Evolutionary conservation across 92 coral and sea anemone genomes (phyloP).

Genomic region (Plumapathes pennacea): DNA sequence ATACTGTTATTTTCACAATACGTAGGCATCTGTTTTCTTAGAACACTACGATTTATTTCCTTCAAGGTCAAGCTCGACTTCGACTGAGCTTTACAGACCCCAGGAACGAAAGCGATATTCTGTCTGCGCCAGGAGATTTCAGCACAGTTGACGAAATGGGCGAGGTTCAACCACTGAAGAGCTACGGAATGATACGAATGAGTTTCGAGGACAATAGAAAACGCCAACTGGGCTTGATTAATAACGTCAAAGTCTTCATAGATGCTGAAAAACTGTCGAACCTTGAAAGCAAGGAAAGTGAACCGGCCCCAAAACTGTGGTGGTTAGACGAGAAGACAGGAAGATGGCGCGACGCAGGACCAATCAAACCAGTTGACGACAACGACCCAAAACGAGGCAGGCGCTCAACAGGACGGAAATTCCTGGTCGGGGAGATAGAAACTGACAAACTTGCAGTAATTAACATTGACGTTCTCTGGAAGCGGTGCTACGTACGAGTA

Average conservation of each 20-base stretch:
- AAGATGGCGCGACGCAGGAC: constrained; percentile 21
- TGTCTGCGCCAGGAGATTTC: constrained; percentile 65
- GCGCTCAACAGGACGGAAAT: not conserved
- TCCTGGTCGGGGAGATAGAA: constrained; percentile 11
- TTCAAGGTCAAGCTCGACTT: constrained; percentile 41
- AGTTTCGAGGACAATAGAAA: constrained; percentile 43
- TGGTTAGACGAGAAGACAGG: constrained; percentile 12
- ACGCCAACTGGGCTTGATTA: constrained; percentile 23
- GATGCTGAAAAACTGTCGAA: constrained; percentile 8
- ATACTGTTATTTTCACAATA: no score
- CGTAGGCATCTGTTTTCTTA: no score
- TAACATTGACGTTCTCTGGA: constrained; percentile 10
- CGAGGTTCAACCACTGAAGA: constrained; percentile 44
- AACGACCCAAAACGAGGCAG: not conserved
- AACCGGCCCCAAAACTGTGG: constrained; percentile 19
- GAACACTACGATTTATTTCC: no score
- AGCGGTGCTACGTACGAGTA: constrained; percentile 12
- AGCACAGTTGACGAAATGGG: constrained; percentile 55
- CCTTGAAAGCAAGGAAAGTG: no score
- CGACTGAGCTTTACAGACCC: constrained; percentile 47
- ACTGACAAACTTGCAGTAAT: constrained; percentile 7
- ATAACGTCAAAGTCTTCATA: not conserved
- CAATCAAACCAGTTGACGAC: constrained; percentile 1
- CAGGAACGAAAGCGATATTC: constrained; percentile 45
- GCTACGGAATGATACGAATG: constrained; percentile 54